A percentile compares a stretch with the other conserved stretches of the same genome.
phyloP scores from a whole-genome alignment of 2,888 invertebrate species.

The Schizaphis graminum region DNA sequence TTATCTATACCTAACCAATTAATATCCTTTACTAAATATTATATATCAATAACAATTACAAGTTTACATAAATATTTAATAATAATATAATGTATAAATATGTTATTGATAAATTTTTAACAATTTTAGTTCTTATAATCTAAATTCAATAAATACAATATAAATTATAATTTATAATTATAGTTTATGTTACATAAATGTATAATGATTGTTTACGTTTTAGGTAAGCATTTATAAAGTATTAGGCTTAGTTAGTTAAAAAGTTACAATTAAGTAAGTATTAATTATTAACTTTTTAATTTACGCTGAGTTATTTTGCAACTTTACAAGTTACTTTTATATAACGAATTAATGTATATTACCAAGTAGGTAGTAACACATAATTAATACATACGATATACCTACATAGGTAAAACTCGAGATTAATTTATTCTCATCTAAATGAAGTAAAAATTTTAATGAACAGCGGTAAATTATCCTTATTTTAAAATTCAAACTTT shows the following conservation, averaged over 20 bases:
- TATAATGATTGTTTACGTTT: neutral
- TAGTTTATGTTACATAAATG: neutral
- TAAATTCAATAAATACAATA: neutral
- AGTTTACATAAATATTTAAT: neutral
- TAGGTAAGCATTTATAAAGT: neutral
- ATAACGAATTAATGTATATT: neutral
- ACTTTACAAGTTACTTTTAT: neutral
- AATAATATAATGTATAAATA: neutral
- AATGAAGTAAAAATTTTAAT: neutral
- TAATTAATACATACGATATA: neutral
- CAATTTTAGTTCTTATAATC: neutral
- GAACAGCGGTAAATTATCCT: neutral
- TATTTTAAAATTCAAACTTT: constrained; percentile 2
- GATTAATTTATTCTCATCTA: neutral
- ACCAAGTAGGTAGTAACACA: neutral
- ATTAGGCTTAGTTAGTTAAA: constrained; percentile 11
- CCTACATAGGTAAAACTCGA: neutral
- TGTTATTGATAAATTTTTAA: neutral
- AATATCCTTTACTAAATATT: neutral
- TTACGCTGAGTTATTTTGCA: neutral
- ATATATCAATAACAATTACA: neutral
- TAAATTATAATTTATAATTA: neutral
- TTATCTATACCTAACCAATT: neutral
- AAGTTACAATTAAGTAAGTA: constrained; percentile 7
- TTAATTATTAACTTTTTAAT: constrained; percentile 13